A percentile compares a stretch with the other conserved stretches of the same genome.
Conservation (phyloP, 1,140 invertebrate species). For the Lordiphosa clarofinis region DNA sequence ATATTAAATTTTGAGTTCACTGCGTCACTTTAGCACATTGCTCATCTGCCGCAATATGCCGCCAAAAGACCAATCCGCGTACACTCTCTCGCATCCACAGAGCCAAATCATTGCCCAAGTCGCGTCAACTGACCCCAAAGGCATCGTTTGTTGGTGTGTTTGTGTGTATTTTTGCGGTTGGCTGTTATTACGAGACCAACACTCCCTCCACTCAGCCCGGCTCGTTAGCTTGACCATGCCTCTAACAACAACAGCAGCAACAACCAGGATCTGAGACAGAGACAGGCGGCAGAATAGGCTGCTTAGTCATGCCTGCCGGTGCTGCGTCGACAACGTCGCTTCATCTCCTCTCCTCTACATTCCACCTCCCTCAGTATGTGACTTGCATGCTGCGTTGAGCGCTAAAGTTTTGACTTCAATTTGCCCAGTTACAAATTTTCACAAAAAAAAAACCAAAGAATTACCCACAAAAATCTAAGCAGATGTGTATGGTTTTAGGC, state of each 20-base stretch:
- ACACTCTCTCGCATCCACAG: neutral
- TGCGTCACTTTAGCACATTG: slow-evolving; percentile 39
- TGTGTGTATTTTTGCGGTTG: slow-evolving; percentile 40
- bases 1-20: slow-evolving; percentile 61
- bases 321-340: slow-evolving; percentile 44
- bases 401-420: slow-evolving; percentile 71
- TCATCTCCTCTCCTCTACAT: slow-evolving; percentile 10
- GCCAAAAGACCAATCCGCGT: slow-evolving; percentile 22
- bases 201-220: slow-evolving; percentile 16
- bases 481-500: slow-evolving; percentile 27
- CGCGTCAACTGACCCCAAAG: slow-evolving; percentile 51
- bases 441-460: slow-evolving; percentile 6
- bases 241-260: slow-evolving; percentile 24
- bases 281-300: slow-evolving; percentile 22
- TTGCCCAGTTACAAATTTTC: slow-evolving; percentile 64
- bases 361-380: slow-evolving; percentile 43
- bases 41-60: slow-evolving; percentile 35
- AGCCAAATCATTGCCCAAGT: slow-evolving; percentile 30
- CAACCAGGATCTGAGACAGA: slow-evolving; percentile 29
- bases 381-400: slow-evolving; percentile 62
- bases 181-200: slow-evolving; percentile 51
- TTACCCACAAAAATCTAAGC: slow-evolving; percentile 8
- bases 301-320: slow-evolving; percentile 64
- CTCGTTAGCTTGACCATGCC: slow-evolving; percentile 48
- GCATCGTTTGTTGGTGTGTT: slow-evolving; percentile 26